Evolutionary conservation across 2,113 vertebrate genomes (phyloP), one percentile per base, ranked within the genome.

Genomic region (Azemiops feae): DNA sequence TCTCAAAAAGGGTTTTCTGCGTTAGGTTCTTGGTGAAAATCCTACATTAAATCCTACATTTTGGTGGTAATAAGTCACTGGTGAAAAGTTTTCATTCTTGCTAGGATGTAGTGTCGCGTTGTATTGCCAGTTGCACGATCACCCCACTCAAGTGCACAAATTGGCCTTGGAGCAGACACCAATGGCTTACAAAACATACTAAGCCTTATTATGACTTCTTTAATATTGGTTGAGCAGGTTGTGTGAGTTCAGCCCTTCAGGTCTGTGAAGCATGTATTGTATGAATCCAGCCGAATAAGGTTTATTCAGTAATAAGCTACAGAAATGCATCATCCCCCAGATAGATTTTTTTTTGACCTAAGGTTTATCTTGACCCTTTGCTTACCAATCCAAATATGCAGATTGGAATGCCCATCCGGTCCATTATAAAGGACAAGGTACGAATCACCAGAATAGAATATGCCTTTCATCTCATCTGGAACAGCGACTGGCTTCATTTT

Each of bases 321-420:
- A 81, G 74, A 81, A 81, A 81, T 43, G 34, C 74, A 43, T 81
- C 74, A 9, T 43, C 18, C 74, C 54, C 18, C 34, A 22, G 34
- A 81, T 22, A 81, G 34, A 81, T 43, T 34, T 22, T 81, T 34
- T 81, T 43, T 81, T 43, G 6, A 81, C 3, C 22, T 81, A 22
- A 81, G 74, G 18, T 22, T 43, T 81, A 81, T 81, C 39, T 43
- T 81, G 34, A 9, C 34, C 7, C 34, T 81, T 97, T 95, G 98
- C 99, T 97, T 95, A 99, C 99, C 98, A n/a, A 99, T 97, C 99
- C 99, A 99, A 97, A 99, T 98, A 97, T 99, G 98, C 90, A 99
- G 96, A 91, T 98, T 96, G 20, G 98, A 23, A 34, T 94, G 93
- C 74, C 98, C 98, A 0, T 97, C 96, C 0, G 98, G 94, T 0